Conservation (phyloP, 2,797 vertebrate species). For the Spea hammondii region DNA sequence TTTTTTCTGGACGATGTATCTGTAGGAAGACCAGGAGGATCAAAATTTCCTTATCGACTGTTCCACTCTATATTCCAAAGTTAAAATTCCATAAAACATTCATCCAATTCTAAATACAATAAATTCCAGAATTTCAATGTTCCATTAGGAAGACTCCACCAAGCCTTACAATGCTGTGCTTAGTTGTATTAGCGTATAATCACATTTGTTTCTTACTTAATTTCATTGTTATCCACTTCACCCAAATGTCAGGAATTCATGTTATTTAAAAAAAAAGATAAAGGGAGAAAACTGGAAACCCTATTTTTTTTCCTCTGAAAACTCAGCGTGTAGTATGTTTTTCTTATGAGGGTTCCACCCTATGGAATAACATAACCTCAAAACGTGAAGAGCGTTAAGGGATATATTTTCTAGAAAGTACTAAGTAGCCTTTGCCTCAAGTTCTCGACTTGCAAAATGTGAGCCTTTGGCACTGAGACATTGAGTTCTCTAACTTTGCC, state of each 20-base stretch:
- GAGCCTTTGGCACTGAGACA: too few species aligned
- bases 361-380: conserved; percentile 26
- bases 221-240: conserved; percentile 42
- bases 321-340: conserved; percentile 9
- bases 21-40: too few species aligned
- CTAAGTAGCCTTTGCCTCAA: not conserved
- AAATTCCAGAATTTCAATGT: conserved; percentile 2
- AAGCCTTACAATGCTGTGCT: conserved; percentile 13
- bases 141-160: conserved; percentile 13
- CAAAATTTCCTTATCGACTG: too few species aligned
- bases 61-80: conserved; percentile 1
- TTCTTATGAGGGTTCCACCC: conserved; percentile 19
- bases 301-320: conserved; percentile 31
- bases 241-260: conserved; percentile 33
- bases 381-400: conserved; percentile 18
- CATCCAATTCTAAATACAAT: conserved; percentile 7
- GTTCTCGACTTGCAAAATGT: not conserved
- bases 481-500: too few species aligned
- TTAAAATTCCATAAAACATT: conserved; percentile 1
- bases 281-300: conserved; percentile 1
- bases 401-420: not conserved
- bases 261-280: conserved; percentile 37
- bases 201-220: conserved; percentile 43
- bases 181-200: conserved; percentile 37
- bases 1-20: too few species aligned